Evolutionary conservation across 2,888 invertebrate genomes (phyloP), one percentile per base, ranked within the genome.

Genomic region (Papilio demoleus): DNA sequence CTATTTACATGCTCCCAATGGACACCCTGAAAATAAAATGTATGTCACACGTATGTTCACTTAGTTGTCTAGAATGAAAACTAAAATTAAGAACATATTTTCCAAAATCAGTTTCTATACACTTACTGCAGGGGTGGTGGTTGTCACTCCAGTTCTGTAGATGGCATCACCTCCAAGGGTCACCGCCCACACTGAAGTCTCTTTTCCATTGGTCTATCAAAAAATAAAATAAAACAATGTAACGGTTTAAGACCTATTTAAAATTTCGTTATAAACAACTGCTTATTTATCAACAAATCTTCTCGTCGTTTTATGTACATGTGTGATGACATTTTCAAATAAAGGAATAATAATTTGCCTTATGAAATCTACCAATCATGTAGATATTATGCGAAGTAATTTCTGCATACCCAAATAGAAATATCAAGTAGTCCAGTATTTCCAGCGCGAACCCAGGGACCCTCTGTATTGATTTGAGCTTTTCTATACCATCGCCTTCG

Each of bases 401-500:
- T 58, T 17, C 38, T 6, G 75, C 93, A 79, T 79, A 95, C 95
- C 88, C 96, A 95, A 80, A 97, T 81, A 12, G 42, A 45, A 45
- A 45, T 45, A 45, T 45, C 42, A 19, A 45, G 42, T 9, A 45
- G 42, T 83, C 96, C 96, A 1, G 97, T 96, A 76, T 96, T 97
- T n/a, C 97, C 97, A 42, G 97, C 93, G 77, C 97, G 95, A 76
- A 95, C 93, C 98, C 98, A 98, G 0, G 98, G 98, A 0, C 98
- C 98, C 74, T 95, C 95, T 6, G 96, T 97, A 19, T 95, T 94
- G 42, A 98, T 93, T 71, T 96, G 95, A 78, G 97, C 97, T 79
- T 96, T 95, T 76, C 97, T 94, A 79, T 95, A 95, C 97, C 97
- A 98, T 64, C 97, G 93, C 53, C 97, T 92, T 14, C 97, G 93